Conservation (phyloP, 2,797 vertebrate genomes). For the Rousettus madagascariensis region DNA sequence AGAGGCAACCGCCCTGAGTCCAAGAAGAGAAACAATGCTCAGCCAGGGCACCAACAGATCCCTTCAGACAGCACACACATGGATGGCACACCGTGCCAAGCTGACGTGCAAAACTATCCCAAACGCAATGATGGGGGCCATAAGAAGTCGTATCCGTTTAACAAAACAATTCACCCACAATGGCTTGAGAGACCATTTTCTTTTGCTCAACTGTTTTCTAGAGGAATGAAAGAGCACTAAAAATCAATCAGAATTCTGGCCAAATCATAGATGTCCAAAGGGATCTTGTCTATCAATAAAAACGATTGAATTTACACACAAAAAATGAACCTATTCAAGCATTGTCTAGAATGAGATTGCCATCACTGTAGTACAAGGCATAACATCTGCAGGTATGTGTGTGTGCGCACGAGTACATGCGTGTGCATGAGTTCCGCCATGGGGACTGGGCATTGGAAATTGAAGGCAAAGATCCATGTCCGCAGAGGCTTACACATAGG, state of each 20-base stretch:
- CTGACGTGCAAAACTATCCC: not conserved
- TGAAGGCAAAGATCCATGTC: not conserved
- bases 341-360: not conserved
- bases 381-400: not conserved
- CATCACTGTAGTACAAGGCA: not conserved
- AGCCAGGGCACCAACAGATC: not conserved
- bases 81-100: not conserved
- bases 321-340: not conserved
- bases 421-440: not conserved
- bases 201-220: slow-evolving; percentile 4
- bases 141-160: not conserved
- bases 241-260: slow-evolving; percentile 24
- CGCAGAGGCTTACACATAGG: not conserved
- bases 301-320: not conserved
- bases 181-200: not conserved
- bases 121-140: not conserved
- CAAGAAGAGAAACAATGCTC: not conserved
- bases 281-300: not conserved
- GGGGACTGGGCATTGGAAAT: not conserved
- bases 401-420: rapidly evolving
- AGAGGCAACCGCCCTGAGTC: not conserved
- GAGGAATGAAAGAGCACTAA: not conserved
- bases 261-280: not conserved
- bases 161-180: not conserved
- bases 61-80: not conserved